phyloP scores from a whole-genome alignment of 1,140 invertebrate species.

The Ruditapes philippinarum region DNA sequence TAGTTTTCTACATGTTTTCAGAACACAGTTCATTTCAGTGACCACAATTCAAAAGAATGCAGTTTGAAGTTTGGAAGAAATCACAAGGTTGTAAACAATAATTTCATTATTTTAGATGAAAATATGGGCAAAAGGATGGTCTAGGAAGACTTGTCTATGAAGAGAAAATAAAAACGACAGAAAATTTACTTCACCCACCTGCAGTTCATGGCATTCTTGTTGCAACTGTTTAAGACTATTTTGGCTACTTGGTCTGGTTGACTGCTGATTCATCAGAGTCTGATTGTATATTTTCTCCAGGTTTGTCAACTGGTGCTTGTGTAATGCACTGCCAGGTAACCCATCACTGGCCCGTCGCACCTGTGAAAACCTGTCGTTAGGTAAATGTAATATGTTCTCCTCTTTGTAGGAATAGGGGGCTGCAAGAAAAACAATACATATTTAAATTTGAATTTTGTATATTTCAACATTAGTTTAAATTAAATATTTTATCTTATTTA shows the following conservation, averaged over 20 bases:
- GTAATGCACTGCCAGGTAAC: slow-evolving; percentile 86
- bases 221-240: slow-evolving; percentile 87
- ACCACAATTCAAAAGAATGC: too few relatives aligned
- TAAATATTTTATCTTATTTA: too few relatives aligned
- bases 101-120: too few relatives aligned
- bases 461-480: too few relatives aligned
- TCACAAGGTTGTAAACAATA: too few relatives aligned
- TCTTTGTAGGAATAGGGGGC: slow-evolving; percentile 89
- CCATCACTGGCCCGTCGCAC: slow-evolving; percentile 96
- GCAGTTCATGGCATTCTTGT: slow-evolving; percentile 87
- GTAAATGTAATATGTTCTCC: slow-evolving; percentile 87
- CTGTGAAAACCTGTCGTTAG: slow-evolving; percentile 94
- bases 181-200: slow-evolving; percentile 79
- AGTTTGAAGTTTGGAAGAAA: too few relatives aligned
- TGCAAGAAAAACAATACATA: slow-evolving; percentile 75
- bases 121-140: too few relatives aligned
- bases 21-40: too few relatives aligned
- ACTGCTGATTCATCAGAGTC: slow-evolving; percentile 85
- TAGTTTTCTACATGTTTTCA: too few relatives aligned
- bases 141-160: too few relatives aligned
- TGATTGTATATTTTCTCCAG: slow-evolving; percentile 87
- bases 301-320: slow-evolving; percentile 88
- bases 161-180: too few relatives aligned
- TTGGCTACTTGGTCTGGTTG: slow-evolving; percentile 73
- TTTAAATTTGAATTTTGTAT: too few relatives aligned